These are phyloP conservation scores for Sciurus niger DNA, from an alignment of 2,113 vertebrate species.

Conservation along the genomic window DNA sequence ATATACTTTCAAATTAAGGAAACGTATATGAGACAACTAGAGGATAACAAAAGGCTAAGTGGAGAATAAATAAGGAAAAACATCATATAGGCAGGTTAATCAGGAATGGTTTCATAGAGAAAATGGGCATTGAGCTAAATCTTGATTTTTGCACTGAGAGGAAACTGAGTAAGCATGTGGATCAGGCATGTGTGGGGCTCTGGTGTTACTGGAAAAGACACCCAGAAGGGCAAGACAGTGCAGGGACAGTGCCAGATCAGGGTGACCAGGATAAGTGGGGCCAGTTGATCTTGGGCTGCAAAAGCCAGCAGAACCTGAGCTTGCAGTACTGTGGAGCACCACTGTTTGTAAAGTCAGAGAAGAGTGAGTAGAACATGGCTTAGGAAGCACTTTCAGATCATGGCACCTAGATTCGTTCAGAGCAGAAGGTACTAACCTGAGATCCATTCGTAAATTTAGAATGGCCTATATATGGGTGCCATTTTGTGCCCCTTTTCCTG, in stretches of 20 bases:
- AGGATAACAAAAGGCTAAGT: conserved; percentile 7
- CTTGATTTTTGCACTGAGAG: neutral
- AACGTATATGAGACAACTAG: neutral
- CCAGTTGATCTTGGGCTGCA: neutral
- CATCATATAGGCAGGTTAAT: neutral
- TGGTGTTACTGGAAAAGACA: neutral
- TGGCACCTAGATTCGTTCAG: neutral
- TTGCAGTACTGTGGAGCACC: neutral
- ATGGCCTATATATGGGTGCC: neutral
- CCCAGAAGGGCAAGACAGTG: neutral
- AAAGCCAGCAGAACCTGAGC: neutral
- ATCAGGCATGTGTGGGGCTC: neutral
- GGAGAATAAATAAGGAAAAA: neutral
- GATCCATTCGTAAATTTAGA: neutral
- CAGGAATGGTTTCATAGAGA: neutral
- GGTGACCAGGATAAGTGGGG: neutral
- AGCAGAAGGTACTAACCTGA: neutral
- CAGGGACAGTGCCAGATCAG: neutral
- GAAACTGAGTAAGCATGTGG: neutral
- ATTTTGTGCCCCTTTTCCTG: neutral
- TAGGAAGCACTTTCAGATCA: neutral
- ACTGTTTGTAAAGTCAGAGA: neutral
- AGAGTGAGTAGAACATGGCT: neutral
- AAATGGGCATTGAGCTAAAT: neutral
- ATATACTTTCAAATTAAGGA: conserved; percentile 1